Base-by-base conservation (phyloP, 2,113 vertebrate species). In the Saiga tatarica region DNA sequence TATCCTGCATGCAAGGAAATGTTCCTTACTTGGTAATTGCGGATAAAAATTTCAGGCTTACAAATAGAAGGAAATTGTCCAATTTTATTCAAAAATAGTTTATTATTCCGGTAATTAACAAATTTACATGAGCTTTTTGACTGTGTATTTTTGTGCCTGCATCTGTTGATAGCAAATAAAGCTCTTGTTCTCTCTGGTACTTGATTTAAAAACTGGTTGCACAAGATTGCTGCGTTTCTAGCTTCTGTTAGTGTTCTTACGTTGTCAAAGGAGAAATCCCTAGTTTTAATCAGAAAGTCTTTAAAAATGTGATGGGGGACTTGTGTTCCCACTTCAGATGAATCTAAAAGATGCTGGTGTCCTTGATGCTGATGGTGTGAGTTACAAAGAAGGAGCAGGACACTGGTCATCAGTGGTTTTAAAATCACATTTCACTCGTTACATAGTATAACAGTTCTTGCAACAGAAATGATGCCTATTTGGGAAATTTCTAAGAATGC, bases 11-110 rank as follows among this genome's bases (percentile, higher is more conserved):
- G 1, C 1, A 84, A 92, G 25, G 89, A 42, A 94, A 55, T 91
- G 19, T 89, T 2, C 7, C 53, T 95, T 96, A 62, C 50, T 59
- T 93, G 8, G 4, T 96, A 89, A 87, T 59, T 64, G 13, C 62
- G 11, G 4, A 36, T 96, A 11, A 96, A 98, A 93, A 94, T 64
- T 64, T 74, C 78, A 94, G 6, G 11, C 7, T 82, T 89, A 55
- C 62, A 89, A 81, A 42, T 86, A 91, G 42, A 90, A 88, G 36
- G 21, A 67, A 83, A 74, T 21, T 39, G 28, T 25, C 30, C 23
- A 87, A 14, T 96, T 94, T 85, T 71, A 82, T 59, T 60, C 21
- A 93, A 62, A 76, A 89, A 81, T 83, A 86, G 25, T 87, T 90
- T 67, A 78, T 82, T 90, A 87, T 87, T 94, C 64, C 30, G 74